phyloP scores from a whole-genome alignment of 2,113 vertebrate genomes.

The Nycticryphes semicollaris region DNA sequence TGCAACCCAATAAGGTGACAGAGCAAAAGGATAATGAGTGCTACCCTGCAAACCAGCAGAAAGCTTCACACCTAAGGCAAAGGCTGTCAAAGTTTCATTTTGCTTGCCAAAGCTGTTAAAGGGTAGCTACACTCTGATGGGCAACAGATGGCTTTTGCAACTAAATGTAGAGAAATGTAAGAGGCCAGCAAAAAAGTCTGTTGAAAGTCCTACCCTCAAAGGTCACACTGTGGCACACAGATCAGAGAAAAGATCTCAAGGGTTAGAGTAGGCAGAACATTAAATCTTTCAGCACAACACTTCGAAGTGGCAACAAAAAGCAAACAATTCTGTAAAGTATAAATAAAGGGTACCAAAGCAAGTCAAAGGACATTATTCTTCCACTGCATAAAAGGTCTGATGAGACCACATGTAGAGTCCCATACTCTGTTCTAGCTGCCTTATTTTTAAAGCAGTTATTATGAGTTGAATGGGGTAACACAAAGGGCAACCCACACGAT shows the following conservation, averaged over 20 bases:
- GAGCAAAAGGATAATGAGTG: not conserved
- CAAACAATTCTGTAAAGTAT: not conserved
- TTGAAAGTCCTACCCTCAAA: not conserved
- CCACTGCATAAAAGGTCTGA: not conserved
- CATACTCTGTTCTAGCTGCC: not conserved
- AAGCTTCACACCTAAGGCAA: not conserved
- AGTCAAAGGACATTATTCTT: not conserved
- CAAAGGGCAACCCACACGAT: not conserved
- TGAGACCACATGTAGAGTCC: not conserved
- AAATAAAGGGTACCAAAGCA: not conserved
- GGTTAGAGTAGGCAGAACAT: not conserved
- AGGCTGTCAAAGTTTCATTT: not conserved
- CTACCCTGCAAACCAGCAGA: not conserved
- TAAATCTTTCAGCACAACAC: not conserved
- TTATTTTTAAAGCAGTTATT: not conserved
- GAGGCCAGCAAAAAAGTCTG: not conserved
- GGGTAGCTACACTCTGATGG: not conserved
- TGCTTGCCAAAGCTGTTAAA: not conserved
- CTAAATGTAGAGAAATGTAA: not conserved
- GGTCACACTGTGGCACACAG: not conserved
- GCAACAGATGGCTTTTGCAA: conserved; percentile 28
- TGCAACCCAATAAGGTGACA: not conserved
- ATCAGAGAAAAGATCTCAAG: not conserved
- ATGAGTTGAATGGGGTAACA: not conserved
- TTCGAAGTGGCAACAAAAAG: not conserved